These are phyloP conservation scores for Phoxinus phoxinus DNA, from an alignment of 2,113 vertebrate species.

Conservation along the genomic window DNA sequence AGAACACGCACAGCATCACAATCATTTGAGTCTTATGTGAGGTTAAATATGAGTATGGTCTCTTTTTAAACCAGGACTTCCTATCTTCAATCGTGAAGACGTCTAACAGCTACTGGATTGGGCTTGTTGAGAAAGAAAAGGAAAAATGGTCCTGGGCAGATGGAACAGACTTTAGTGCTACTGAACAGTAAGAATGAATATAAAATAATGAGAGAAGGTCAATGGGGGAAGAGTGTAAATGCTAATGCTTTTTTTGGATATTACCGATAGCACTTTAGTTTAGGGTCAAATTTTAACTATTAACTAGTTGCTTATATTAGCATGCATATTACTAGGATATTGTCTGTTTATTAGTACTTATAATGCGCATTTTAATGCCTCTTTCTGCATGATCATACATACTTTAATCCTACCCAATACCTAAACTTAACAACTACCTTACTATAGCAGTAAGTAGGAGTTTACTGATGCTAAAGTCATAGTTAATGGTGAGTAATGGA, in stretches of 20 bases:
- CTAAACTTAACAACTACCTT: no score
- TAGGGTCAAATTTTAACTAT: no score
- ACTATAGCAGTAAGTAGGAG: no score
- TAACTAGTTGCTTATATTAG: no score
- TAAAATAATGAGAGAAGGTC: background rate
- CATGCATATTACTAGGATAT: no score
- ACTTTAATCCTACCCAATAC: no score
- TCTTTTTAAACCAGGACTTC: slow-evolving; percentile 46
- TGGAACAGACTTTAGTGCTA: slow-evolving; percentile 63
- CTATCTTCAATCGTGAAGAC: background rate
- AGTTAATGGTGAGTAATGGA: no score
- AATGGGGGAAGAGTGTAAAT: background rate
- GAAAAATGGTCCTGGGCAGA: slow-evolving; percentile 74
- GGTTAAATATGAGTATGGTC: background rate
- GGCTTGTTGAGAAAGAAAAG: slow-evolving; percentile 57
- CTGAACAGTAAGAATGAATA: slow-evolving; percentile 40
- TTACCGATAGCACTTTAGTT: no score
- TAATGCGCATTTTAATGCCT: no score
- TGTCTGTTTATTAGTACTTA: no score
- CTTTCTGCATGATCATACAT: no score
- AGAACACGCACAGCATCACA: background rate
- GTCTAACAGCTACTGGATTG: slow-evolving; percentile 49
- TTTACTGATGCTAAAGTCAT: no score
- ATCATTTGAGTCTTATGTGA: background rate
- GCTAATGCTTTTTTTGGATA: background rate